These are phyloP conservation scores for Catotricha subobsoleta DNA, from an alignment of 2,888 invertebrate genomes.

Conservation along the genomic window DNA sequence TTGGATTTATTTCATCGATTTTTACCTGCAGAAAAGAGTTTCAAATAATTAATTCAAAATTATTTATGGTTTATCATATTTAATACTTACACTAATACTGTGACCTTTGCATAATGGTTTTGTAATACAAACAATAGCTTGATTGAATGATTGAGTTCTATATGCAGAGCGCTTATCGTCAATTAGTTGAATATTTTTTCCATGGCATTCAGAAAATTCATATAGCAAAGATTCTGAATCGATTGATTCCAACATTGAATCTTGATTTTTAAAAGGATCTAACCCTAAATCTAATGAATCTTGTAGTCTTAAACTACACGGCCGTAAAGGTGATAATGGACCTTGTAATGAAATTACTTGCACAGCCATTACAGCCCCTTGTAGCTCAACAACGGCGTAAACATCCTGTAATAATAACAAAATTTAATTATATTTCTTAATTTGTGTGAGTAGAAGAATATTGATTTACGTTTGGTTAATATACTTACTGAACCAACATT, in stretches of 20 bases:
- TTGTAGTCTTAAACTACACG: slow-evolving; percentile 33
- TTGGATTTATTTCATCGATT: slow-evolving; percentile 49
- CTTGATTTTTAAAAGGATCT: slow-evolving; percentile 34
- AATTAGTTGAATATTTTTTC: slow-evolving; percentile 57
- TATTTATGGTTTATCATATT: background rate
- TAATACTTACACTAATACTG: slow-evolving; percentile 48
- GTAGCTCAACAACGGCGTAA: slow-evolving; percentile 67
- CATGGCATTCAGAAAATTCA: slow-evolving; percentile 67
- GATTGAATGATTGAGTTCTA: slow-evolving; percentile 67
- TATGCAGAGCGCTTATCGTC: slow-evolving; percentile 47
- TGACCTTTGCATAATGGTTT: slow-evolving; percentile 48
- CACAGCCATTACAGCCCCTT: slow-evolving; percentile 59
- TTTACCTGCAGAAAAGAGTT: slow-evolving; percentile 36
- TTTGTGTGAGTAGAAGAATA: background rate
- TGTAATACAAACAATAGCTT: slow-evolving; percentile 53
- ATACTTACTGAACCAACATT: slow-evolving; percentile 55
- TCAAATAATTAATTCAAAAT: background rate
- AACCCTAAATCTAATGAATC: slow-evolving; percentile 42
- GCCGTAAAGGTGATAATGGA: slow-evolving; percentile 31
- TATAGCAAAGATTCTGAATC: slow-evolving; percentile 35
- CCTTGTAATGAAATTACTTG: slow-evolving; percentile 49
- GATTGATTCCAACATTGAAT: slow-evolving; percentile 30
- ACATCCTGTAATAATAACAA: slow-evolving; percentile 40
- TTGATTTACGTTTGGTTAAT: background rate
- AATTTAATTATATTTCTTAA: slow-evolving; percentile 5